phyloP scores from a whole-genome alignment of 2,113 vertebrate species.

The Sisor rabdophorus region DNA sequence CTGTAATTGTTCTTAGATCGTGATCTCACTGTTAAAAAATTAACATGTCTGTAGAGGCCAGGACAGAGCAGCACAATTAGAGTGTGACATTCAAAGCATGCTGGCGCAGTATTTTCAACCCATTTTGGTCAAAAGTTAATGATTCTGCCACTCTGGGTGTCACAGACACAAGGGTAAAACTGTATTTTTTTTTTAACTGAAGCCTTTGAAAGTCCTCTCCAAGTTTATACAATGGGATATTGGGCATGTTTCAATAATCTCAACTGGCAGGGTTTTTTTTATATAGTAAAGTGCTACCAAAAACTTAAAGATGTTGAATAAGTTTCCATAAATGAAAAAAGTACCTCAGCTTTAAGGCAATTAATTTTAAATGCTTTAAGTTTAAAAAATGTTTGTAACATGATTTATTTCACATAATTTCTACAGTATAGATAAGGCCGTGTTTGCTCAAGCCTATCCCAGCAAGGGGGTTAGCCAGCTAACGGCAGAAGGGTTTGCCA shows the following conservation, averaged over 20 bases:
- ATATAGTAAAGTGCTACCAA: not conserved
- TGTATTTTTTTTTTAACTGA: not conserved
- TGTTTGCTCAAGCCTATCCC: too few species aligned
- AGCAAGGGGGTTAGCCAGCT: too few species aligned
- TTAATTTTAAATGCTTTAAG: too few species aligned
- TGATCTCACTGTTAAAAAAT: not conserved
- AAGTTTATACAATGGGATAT: not conserved
- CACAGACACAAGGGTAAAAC: slow-evolving; percentile 3
- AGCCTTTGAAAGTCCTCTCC: not conserved
- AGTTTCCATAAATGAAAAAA: not conserved
- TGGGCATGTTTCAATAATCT: not conserved
- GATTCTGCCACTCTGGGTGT: not conserved
- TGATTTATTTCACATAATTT: too few species aligned
- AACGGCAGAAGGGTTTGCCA: too few species aligned
- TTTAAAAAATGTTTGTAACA: too few species aligned
- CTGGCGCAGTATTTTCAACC: slow-evolving; percentile 4
- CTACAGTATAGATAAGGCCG: too few species aligned
- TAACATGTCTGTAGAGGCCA: slow-evolving; percentile 2
- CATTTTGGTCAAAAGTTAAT: slow-evolving; percentile 24
- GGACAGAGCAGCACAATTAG: not conserved
- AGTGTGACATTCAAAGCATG: slow-evolving; percentile 11
- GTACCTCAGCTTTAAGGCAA: not conserved
- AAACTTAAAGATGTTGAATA: not conserved
- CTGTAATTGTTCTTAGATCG: not conserved
- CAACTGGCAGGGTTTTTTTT: not conserved